Percentiles rank a stretch among this genome's conserved stretches.
Evolutionary conservation across 2,797 vertebrate genomes (phyloP).

Genomic region (Amniataba percoides): DNA sequence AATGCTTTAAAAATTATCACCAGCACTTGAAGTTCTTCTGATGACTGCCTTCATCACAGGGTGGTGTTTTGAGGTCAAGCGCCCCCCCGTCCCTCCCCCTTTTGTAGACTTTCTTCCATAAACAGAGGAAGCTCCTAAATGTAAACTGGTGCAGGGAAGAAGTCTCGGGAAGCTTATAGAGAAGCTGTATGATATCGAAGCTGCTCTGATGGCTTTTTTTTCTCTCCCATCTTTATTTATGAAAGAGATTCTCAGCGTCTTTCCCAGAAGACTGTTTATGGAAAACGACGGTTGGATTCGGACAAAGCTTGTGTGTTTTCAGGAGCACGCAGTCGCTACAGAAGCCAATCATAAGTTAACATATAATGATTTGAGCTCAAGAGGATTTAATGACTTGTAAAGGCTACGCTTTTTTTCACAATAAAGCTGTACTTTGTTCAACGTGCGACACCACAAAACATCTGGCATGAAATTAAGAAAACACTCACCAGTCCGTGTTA

Average conservation of each 20-base stretch:
- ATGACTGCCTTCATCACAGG: constrained; percentile 31
- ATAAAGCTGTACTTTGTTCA: constrained; percentile 19
- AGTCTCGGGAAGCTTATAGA: constrained; percentile 36
- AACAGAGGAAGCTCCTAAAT: constrained; percentile 68
- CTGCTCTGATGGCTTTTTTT: neutral
- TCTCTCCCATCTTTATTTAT: constrained; percentile 41
- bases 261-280: constrained; percentile 27
- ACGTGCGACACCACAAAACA: constrained; percentile 12
- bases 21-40: constrained; percentile 37
- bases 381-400: neutral
- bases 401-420: neutral
- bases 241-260: constrained; percentile 11
- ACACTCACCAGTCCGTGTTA: constrained; percentile 2
- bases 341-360: neutral
- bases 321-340: constrained; percentile 33
- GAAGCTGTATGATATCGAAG: neutral
- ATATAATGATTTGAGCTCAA: constrained; percentile 11
- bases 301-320: constrained; percentile 22
- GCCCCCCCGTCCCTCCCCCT: neutral
- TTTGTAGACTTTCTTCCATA: constrained; percentile 56
- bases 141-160: constrained; percentile 59
- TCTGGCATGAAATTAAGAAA: constrained; percentile 34
- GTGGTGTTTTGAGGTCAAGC: constrained; percentile 56
- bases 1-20: constrained; percentile 50
- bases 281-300: constrained; percentile 10